Evolutionary conservation across 2,797 vertebrate species (phyloP), one percentile per base, ranked within the genome.

Genomic region (Spinus olivaceus): DNA sequence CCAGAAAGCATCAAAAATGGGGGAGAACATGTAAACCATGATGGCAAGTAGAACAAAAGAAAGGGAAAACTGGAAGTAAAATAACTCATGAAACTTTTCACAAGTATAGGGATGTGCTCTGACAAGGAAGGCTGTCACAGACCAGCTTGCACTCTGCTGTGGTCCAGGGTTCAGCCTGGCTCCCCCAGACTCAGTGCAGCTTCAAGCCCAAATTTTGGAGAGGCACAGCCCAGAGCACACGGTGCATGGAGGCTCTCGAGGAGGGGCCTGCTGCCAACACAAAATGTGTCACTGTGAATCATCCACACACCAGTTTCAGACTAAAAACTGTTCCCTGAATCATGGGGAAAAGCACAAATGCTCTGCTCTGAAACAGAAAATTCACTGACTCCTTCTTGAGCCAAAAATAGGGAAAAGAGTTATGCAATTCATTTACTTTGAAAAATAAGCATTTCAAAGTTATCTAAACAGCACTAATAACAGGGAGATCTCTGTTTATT

Each of bases 291-390:
- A 66, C 80, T 2, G 9, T 76, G 91, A 92, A 91, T 91, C 94
- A 91, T 54, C 66, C 8, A 2, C 12, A 17, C 76, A 46, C 81
- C 8, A 17, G 23, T 9, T 85, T 57, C 53, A 47, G 71, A 65
- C 86, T 37, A 22, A 80, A 91, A 91, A 74, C 80, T 27, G 18
- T 25, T 88, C 76, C 83, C 85, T 92, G 89, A 93, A 72, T 89
- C 39, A 17, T 4, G 39, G 65, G 4, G 30, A 87, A 88, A 91
- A 77, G 47, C 81, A 94, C 79, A 72, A 92, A 89, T 56, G 84
- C 86, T 93, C 94, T 93, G 37, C 74, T 87, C 83, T 77, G 69
- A 47, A 95, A 86, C 88, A 79, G 67, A 88, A 95, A 95, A 93
- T 70, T 76, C 91, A 81, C 89, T 46, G 84, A 71, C 79, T 94